These are phyloP conservation scores for Nemotelus nigrinus DNA, from an alignment of 2,888 invertebrate species.

Conservation along the genomic window DNA sequence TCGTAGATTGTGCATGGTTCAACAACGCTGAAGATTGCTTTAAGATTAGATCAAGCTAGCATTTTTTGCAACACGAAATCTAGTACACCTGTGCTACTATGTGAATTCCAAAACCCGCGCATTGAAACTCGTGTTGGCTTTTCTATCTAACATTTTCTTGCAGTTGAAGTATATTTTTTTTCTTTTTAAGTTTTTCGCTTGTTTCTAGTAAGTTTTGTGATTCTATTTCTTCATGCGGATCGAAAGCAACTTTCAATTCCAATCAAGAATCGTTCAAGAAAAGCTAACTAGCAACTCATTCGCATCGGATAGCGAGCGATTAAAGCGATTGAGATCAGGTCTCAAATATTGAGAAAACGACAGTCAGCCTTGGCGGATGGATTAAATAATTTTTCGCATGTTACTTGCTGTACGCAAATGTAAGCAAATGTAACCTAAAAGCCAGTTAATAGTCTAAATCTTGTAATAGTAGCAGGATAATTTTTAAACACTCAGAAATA, in stretches of 20 bases:
- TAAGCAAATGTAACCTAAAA: too few species aligned
- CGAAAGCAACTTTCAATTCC: conserved; percentile 35
- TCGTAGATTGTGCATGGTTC: conserved; percentile 24
- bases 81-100: background rate
- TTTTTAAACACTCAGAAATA: too few species aligned
- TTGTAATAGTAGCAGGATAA: too few species aligned
- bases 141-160: background rate
- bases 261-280: conserved; percentile 49
- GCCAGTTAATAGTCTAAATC: too few species aligned
- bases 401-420: too few species aligned
- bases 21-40: conserved; percentile 1
- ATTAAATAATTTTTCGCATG: too few species aligned
- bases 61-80: background rate
- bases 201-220: background rate
- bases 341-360: conserved; percentile 37
- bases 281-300: conserved; percentile 38
- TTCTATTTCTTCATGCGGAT: background rate
- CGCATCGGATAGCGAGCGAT: conserved; percentile 22
- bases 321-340: conserved; percentile 46
- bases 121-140: conserved; percentile 1
- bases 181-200: background rate
- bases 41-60: background rate
- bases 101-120: background rate
- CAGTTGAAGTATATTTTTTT: background rate
- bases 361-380: background rate